Base-by-base conservation (phyloP, 2,888 invertebrate genomes). In the Caenorhabditis angaria region DNA sequence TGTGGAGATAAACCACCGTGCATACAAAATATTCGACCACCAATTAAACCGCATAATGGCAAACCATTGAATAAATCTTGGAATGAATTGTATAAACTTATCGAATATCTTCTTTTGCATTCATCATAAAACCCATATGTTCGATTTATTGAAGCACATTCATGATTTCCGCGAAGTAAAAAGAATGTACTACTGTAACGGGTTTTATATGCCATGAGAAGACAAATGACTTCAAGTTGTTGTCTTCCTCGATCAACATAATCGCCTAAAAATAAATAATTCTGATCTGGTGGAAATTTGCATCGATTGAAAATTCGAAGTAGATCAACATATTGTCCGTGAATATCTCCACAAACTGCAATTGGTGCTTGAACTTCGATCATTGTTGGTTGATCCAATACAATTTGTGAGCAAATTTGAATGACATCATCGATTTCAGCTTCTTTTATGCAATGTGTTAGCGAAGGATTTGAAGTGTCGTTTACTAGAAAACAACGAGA, bases 51-150 rank as follows among this genome's bases (percentile, higher is more conserved):
- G 22, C 65, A 65, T 22, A 78, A 28, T n/a, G 78, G 75, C 55
- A 78, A 56, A 57, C 47, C 56, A 59, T 78, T 70, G 72, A 78
- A 78, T 3, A 73, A 25, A 12, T 66, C 69, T 63, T 76, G 76
- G 51, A 76, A 78, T 8, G 61, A 51, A 24, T 71, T 51, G 61
- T 65, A 76, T 6, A 78, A 47, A 14, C 60, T 41, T 5, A 65
- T 57, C 25, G 54, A 55, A 67, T 76, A 80, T 22, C 80, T 65
- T 10, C 77, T 61, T 32, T 76, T 76, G 60, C 72, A 72, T 61
- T 82, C 82, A 27, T 80, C 78, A 62, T 75, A 75, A 73, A 82
- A 82, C 12, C 82, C 82, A 56, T 82, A 80, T 25, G 76, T 76
- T 24, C 70, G 57, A 51, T 80, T 82, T 48, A 82, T 76, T 0